Base-by-base conservation (phyloP, 1,140 invertebrate genomes). In the Panulirus ornatus region DNA sequence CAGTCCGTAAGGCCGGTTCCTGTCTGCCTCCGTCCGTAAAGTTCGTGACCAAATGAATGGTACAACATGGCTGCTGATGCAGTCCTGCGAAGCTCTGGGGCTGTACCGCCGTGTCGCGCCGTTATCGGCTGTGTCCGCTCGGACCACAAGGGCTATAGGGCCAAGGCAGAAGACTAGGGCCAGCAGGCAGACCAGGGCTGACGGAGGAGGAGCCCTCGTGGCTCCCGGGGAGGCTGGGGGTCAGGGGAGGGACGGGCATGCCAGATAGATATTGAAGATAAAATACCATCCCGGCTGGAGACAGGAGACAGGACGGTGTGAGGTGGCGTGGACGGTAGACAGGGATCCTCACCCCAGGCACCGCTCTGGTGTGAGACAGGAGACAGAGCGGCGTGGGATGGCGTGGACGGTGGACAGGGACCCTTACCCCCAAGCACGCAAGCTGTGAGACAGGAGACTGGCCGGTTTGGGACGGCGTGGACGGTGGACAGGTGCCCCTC, bases 261-360 rank as follows among this genome's bases (percentile, higher is more conserved):
- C 38, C 84, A 87, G 84, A 79, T 87, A 87, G 84, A 87, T 87
- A 87, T 76, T 78, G 73, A 40, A 78, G 84, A 87, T 87, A 87
- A 87, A 76, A 87, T 76, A 27, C 71, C 73, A 51, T 78, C 34
- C 16, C 27, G 40, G 73, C 84, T 38, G 84, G 84, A 40, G 84
- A 70, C 40, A n/a, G 16, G 70, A 75, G 66, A 84, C 82, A 71
- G 82, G 71, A 84, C 30, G 38, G 82, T 84, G 82, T 63, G 63
- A 42, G 82, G n/a, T 0, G 8, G 78, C 6, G 76, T 36, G 14
- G n/a, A 22, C 22, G 11, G n/a, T n/a, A n/a, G n/a, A n/a, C n/a
- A n/a, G n/a, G n/a, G n/a, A n/a, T n/a, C n/a, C n/a, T n/a, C n/a
- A n/a, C n/a, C n/a, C n/a, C n/a, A n/a, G n/a, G n/a, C n/a, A n/a